Evolutionary conservation across 2,888 invertebrate species (phyloP), one percentile per base, ranked within the genome.

Genomic region (Drosophila gaucha): DNA sequence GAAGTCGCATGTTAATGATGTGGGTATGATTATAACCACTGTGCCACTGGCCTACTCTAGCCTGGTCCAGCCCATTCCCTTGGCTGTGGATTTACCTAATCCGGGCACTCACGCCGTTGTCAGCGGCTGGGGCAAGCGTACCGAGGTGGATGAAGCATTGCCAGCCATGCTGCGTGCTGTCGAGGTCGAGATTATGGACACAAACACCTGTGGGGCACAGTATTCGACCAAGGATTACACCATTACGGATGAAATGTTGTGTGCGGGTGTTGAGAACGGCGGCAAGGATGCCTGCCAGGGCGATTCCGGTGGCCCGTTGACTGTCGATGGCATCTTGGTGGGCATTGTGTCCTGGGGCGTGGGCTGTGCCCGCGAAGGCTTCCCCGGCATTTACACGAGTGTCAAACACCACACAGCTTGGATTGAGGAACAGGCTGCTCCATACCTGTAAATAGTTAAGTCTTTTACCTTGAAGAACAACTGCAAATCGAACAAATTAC

Each of bases 11-110:
- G 93, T 94, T 57, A 93, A 92, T 67, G 94, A 94, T 57, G 90
- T 94, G 4, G 94, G 94, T 0, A 71, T 94, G 1, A 86, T 94
- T 9, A 93, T 93, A 89, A 90, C 94, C 2, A 67, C 91, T 0
- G 91, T 88, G 3, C 90, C 92, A 0, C 79, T 94, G 43, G 73
- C 76, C 3, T 93, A 92, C 57, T 91, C 83, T 41, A 80, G 90
- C 0, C 83, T 75, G 0, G 91, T 93, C 0, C 90, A 91, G 24
- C 90, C 92, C 0, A 92, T 94, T 18, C 62, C 77, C 0, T 47
- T 90, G 69, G 87, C 88, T 3, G 80, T 83, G 12, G 67, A 80
- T 4, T 14, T 28, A 1, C 83, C 90, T 0, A 14, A 35, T 0
- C 65, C 76, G 4, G 90, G 89, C 0, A 65, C 78, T 2, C 51